phyloP scores from a whole-genome alignment of 2,888 invertebrate species.

The Pseudococcus longispinus region DNA sequence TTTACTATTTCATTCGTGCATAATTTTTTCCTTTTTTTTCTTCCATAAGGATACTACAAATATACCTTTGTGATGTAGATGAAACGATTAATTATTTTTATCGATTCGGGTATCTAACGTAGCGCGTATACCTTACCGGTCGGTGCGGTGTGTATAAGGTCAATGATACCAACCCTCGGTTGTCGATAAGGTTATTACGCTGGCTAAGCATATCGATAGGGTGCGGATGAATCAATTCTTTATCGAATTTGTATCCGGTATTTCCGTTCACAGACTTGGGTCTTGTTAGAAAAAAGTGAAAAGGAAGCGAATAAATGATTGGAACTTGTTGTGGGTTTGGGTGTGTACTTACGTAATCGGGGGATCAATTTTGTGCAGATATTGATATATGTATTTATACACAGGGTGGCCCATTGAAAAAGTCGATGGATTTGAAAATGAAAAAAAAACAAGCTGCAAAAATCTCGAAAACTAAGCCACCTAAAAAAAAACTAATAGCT shows the following conservation, averaged over 20 bases:
- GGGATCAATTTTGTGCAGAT: too few species aligned
- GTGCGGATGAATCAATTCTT: background rate
- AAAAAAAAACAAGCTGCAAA: too few species aligned
- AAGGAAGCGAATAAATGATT: background rate
- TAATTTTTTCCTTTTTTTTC: too few species aligned
- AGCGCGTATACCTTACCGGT: background rate
- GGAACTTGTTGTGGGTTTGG: too few species aligned
- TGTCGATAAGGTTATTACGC: slow-evolving; percentile 18
- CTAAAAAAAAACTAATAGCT: too few species aligned
- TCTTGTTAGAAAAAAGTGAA: background rate
- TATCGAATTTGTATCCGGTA: background rate
- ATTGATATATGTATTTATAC: too few species aligned
- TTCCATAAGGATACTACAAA: background rate
- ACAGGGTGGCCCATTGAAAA: too few species aligned
- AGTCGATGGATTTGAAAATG: too few species aligned
- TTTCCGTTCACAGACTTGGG: background rate
- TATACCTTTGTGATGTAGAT: background rate
- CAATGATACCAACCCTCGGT: slow-evolving; percentile 13
- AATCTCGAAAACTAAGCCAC: too few species aligned
- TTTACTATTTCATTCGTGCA: background rate
- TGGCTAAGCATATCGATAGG: background rate
- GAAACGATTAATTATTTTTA: slow-evolving; percentile 21
- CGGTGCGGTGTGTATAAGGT: background rate
- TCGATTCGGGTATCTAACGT: background rate
- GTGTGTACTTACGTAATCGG: too few species aligned